These are phyloP conservation scores for Nothobranchius furzeri DNA, from an alignment of 2,113 vertebrate species.

Conservation along the genomic window DNA sequence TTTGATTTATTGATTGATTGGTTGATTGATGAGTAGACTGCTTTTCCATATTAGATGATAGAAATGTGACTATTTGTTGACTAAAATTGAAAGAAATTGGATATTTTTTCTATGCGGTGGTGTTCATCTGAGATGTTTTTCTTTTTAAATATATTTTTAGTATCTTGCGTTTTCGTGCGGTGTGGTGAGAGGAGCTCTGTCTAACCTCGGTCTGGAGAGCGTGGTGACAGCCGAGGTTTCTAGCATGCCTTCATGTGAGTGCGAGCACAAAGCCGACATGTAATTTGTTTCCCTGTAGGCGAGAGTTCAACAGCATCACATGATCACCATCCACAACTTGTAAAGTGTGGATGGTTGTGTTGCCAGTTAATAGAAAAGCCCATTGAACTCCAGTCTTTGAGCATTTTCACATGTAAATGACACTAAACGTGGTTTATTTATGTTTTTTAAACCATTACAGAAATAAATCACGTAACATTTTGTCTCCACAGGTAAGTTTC, in stretches of 20 bases:
- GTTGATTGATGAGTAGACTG: too few relatives aligned
- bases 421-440: background rate
- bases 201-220: constrained; percentile 83
- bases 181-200: constrained; percentile 82
- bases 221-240: constrained; percentile 85
- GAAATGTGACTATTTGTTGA: too few relatives aligned
- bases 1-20: too few relatives aligned
- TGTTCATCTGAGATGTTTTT: background rate
- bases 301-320: background rate
- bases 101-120: background rate
- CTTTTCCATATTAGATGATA: background rate
- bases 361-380: background rate
- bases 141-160: constrained; percentile 54
- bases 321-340: background rate
- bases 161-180: constrained; percentile 88
- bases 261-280: background rate
- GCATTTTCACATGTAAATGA: background rate
- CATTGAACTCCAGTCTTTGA: background rate
- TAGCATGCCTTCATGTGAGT: constrained; percentile 87
- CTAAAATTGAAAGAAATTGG: background rate
- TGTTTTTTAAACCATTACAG: too few relatives aligned
- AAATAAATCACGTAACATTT: background rate
- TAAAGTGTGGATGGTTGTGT: background rate
- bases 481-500: constrained; percentile 82
- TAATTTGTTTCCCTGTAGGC: background rate